Conservation (phyloP, 2,888 invertebrate species). For the Xylota sylvarum region DNA sequence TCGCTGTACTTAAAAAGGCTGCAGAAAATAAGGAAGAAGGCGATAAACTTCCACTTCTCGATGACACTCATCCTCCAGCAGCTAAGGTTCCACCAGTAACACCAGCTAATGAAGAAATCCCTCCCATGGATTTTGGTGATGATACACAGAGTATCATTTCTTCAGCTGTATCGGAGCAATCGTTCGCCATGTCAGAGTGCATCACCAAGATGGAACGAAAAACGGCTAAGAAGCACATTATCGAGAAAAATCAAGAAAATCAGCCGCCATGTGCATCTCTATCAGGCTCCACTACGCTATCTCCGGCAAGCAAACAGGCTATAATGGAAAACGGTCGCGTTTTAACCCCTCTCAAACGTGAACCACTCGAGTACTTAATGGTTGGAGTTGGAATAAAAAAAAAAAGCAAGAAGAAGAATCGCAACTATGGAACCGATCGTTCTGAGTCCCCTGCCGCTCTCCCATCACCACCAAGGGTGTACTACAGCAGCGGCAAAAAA, state of each 20-base stretch:
- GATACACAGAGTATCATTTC: constrained; percentile 92
- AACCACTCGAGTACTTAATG: constrained; percentile 91
- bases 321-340: constrained; percentile 85
- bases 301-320: constrained; percentile 77
- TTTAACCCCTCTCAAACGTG: constrained; percentile 89
- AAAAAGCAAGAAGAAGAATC: constrained; percentile 89
- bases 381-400: constrained; percentile 89
- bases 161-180: constrained; percentile 90
- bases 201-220: constrained; percentile 87
- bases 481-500: constrained; percentile 86
- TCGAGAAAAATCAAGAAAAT: constrained; percentile 84
- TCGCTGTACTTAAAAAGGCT: constrained; percentile 92
- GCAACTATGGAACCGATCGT: constrained; percentile 86
- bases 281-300: constrained; percentile 73
- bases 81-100: constrained; percentile 89
- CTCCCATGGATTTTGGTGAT: constrained; percentile 85
- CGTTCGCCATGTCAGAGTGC: constrained; percentile 89
- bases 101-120: constrained; percentile 88
- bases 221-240: constrained; percentile 83
- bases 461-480: constrained; percentile 89
- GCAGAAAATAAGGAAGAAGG: constrained; percentile 93
- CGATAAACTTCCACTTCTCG: constrained; percentile 90
- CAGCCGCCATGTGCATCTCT: constrained; percentile 78
- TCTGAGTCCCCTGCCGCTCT: constrained; percentile 89
- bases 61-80: constrained; percentile 86